Conservation (phyloP, 2,888 invertebrate genomes). For the Tricholauxania praeusta region DNA sequence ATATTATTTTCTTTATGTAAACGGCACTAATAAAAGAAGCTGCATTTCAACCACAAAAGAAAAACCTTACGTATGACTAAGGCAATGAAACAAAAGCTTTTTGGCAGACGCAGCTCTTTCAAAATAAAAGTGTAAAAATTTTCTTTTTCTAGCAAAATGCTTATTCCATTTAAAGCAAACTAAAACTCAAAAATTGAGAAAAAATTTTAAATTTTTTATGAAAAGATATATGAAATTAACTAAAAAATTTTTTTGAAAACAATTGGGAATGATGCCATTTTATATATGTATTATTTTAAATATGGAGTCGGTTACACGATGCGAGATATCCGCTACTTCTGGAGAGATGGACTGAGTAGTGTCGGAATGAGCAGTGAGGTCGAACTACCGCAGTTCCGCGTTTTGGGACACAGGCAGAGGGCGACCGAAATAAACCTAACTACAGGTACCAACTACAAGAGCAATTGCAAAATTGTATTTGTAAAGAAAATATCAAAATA, state of each 20-base stretch:
- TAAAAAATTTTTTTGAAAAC: slow-evolving; percentile 48
- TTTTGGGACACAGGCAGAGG: slow-evolving; percentile 95
- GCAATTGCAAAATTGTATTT: slow-evolving; percentile 48
- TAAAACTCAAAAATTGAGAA: slow-evolving; percentile 33
- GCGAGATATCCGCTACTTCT: slow-evolving; percentile 97
- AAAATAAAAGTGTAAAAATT: too few relatives aligned
- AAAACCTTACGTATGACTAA: slow-evolving; percentile 32
- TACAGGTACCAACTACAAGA: slow-evolving; percentile 83
- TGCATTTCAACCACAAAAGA: slow-evolving; percentile 1
- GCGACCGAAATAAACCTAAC: slow-evolving; percentile 94
- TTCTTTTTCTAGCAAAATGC: too few relatives aligned
- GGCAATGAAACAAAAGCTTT: neutral
- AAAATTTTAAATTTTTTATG: slow-evolving; percentile 34
- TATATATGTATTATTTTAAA: slow-evolving; percentile 50
- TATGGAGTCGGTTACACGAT: slow-evolving; percentile 94
- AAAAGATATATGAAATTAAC: slow-evolving; percentile 36
- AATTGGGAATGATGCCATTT: slow-evolving; percentile 62
- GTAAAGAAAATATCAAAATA: slow-evolving; percentile 41
- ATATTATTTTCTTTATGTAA: neutral
- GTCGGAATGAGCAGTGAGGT: slow-evolving; percentile 96
- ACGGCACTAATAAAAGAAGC: slow-evolving; percentile 13
- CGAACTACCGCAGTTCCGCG: slow-evolving; percentile 96
- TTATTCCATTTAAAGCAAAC: slow-evolving; percentile 10
- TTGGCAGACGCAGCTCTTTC: too few relatives aligned
- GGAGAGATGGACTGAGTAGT: slow-evolving; percentile 92